phyloP scores from a whole-genome alignment of 1,140 invertebrate species.

The Drosophila willistoni region DNA sequence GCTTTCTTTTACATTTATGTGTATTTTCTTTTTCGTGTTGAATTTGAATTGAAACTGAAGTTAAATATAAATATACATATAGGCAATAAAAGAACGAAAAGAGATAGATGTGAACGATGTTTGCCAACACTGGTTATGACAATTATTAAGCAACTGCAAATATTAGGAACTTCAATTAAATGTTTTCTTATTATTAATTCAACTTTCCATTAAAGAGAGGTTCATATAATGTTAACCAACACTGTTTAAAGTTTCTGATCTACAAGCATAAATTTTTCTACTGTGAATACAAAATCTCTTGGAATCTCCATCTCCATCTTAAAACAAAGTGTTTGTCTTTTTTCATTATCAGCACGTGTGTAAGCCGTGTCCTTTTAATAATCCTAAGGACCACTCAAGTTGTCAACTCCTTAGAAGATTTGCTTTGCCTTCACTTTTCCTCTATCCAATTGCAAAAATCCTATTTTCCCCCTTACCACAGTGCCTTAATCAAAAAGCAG shows the following conservation, averaged over 20 bases:
- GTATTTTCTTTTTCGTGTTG: conserved; percentile 4
- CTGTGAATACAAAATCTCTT: neutral
- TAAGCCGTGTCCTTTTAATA: conserved; percentile 24
- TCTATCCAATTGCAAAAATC: conserved; percentile 21
- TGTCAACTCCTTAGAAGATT: conserved; percentile 42
- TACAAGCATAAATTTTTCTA: too few species aligned
- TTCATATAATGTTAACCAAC: too few species aligned
- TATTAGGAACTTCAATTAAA: too few species aligned
- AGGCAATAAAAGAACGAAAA: neutral
- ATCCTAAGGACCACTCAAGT: conserved; percentile 40
- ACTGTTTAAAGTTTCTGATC: too few species aligned
- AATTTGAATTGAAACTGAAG: neutral
- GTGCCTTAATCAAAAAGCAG: conserved; percentile 43
- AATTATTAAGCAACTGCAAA: too few species aligned
- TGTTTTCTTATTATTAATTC: too few species aligned
- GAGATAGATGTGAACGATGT: neutral
- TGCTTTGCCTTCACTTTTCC: neutral
- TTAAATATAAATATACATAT: neutral
- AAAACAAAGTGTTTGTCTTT: too few species aligned
- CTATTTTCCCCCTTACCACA: neutral
- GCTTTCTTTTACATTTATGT: conserved; percentile 21
- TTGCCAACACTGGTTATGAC: neutral
- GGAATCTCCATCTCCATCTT: too few species aligned
- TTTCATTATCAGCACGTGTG: conserved; percentile 9
- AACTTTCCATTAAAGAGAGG: too few species aligned